phyloP scores from a whole-genome alignment of 2,113 vertebrate genomes.

The Rhizomys pruinosus region DNA sequence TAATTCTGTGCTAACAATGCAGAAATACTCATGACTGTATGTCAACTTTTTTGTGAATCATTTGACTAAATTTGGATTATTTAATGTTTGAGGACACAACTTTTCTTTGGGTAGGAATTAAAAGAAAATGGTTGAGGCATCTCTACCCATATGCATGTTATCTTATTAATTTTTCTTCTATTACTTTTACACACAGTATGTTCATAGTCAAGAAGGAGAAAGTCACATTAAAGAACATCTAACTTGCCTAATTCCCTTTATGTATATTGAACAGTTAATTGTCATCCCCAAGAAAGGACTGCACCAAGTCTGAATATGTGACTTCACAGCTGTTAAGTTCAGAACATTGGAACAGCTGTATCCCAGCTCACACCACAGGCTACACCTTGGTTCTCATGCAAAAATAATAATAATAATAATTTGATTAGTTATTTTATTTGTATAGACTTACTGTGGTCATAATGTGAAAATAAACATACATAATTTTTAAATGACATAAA shows the following conservation, averaged over 20 bases:
- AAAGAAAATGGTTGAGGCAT: not conserved
- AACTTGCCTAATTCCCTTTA: not conserved
- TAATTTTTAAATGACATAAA: not conserved
- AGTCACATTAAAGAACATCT: not conserved
- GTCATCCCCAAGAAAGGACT: not conserved
- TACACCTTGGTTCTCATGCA: not conserved
- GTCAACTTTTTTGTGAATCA: not conserved
- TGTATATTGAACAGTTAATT: not conserved
- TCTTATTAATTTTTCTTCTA: slow-evolving; percentile 1
- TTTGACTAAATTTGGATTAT: slow-evolving; percentile 1
- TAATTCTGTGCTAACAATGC: not conserved
- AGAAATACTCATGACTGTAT: not conserved
- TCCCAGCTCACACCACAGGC: not conserved
- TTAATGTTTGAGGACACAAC: not conserved
- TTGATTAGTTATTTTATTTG: not conserved
- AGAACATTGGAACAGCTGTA: not conserved
- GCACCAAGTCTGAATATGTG: not conserved
- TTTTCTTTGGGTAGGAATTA: not conserved
- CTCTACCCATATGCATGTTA: not conserved
- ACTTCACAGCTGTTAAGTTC: not conserved
- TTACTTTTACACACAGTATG: slow-evolving; percentile 28
- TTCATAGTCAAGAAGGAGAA: not conserved
- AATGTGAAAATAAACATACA: not conserved
- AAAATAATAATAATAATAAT: not conserved
- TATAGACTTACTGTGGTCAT: not conserved